These are phyloP conservation scores for Anolis sagrei DNA, from an alignment of 2,113 vertebrate species.

Conservation along the genomic window DNA sequence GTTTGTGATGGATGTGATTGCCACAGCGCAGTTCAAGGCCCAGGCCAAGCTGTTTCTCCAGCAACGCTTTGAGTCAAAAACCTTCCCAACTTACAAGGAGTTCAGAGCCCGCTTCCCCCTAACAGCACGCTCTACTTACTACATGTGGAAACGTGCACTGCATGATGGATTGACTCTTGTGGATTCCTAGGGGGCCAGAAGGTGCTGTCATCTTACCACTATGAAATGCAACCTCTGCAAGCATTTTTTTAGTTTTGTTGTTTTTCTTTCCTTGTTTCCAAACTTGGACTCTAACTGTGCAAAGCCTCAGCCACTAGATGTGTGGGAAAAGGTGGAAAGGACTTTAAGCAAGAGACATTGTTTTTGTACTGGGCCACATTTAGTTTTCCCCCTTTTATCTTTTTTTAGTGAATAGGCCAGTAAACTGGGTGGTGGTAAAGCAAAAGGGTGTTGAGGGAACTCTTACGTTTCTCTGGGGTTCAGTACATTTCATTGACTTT, in stretches of 20 bases:
- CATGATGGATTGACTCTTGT: constrained; percentile 91
- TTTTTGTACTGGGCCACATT: constrained; percentile 7
- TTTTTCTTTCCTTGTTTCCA: constrained; percentile 19
- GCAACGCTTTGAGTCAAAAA: constrained; percentile 91
- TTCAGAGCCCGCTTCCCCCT: constrained; percentile 91
- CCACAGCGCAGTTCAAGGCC: constrained; percentile 92
- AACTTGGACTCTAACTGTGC: neutral
- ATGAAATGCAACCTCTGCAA: fast-evolving
- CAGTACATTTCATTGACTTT: neutral
- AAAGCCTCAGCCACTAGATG: neutral
- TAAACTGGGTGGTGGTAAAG: neutral
- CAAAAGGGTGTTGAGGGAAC: constrained; percentile 9
- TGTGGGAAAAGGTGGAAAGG: neutral
- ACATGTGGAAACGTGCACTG: constrained; percentile 97
- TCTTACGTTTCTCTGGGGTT: neutral
- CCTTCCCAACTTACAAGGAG: constrained; percentile 95
- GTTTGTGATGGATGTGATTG: constrained; percentile 89
- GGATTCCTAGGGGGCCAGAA: constrained; percentile 76
- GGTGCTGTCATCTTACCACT: neutral
- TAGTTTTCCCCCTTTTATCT: neutral
- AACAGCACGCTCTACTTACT: constrained; percentile 94
- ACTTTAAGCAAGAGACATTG: neutral
- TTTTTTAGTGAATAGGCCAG: neutral
- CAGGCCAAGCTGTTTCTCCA: constrained; percentile 96
- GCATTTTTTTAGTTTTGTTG: neutral